These are phyloP conservation scores for Lasius platythorax DNA, from an alignment of 2,888 invertebrate genomes.

Conservation along the genomic window DNA sequence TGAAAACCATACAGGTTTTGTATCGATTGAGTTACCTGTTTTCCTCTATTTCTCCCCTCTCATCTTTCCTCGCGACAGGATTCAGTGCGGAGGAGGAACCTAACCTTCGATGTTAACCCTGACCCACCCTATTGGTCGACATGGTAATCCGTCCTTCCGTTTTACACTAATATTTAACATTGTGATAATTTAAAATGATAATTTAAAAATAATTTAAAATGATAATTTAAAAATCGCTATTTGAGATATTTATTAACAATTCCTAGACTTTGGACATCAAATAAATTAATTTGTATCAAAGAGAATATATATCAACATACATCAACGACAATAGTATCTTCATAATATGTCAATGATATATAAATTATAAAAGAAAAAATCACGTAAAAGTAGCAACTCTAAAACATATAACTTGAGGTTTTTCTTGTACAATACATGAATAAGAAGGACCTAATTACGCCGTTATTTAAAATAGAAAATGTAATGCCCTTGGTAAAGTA, in stretches of 20 bases:
- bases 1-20: conserved; percentile 54
- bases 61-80: conserved; percentile 36
- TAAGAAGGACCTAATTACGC: neutral
- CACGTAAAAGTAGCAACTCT: neutral
- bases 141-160: neutral
- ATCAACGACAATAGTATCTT: too few relatives aligned
- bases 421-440: neutral
- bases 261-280: neutral
- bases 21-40: conserved; percentile 67
- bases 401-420: neutral
- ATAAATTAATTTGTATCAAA: neutral
- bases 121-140: conserved; percentile 73
- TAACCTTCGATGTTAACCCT: conserved; percentile 80
- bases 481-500: neutral
- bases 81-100: conserved; percentile 60
- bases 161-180: conserved; percentile 14
- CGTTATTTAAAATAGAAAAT: neutral
- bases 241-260: neutral
- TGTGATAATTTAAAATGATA: neutral
- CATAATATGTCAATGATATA: too few relatives aligned
- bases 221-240: neutral
- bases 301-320: neutral
- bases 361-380: too few relatives aligned
- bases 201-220: too few relatives aligned
- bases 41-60: conserved; percentile 40